phyloP scores from a whole-genome alignment of 2,113 vertebrate genomes.

The Lepus timidus region DNA sequence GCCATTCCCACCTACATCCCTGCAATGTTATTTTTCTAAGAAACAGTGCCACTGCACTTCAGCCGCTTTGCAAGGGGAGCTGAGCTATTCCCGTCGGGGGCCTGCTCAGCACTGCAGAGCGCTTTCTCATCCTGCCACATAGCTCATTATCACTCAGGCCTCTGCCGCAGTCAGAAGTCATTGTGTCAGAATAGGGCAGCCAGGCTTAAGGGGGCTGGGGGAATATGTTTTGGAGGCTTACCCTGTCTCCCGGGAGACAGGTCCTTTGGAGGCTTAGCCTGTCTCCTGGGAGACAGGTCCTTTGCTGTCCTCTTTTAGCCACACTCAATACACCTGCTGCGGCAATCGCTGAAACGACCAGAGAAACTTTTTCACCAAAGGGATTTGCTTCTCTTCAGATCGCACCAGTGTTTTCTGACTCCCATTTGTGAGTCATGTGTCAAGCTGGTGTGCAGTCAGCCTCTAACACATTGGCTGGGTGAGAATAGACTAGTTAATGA shows the following conservation, averaged over 20 bases:
- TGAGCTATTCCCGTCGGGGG: neutral
- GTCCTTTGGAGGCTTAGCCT: neutral
- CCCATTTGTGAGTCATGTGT: neutral
- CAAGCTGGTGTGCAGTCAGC: neutral
- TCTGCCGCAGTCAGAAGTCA: neutral
- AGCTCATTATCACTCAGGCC: neutral
- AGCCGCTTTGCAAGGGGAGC: neutral
- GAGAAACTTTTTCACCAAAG: neutral
- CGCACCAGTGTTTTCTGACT: neutral
- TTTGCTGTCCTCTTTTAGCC: neutral
- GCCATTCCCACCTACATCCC: slow-evolving; percentile 61
- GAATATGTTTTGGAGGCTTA: neutral
- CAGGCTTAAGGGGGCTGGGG: neutral
- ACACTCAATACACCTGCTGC: neutral
- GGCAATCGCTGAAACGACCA: neutral
- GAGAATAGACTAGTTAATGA: neutral
- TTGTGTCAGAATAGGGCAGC: neutral
- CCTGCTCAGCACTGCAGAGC: neutral
- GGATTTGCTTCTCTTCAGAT: neutral
- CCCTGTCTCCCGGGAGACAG: too few species aligned
- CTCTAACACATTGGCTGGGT: neutral
- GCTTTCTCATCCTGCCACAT: neutral
- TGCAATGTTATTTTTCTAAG: slow-evolving; percentile 39
- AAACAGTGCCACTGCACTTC: neutral
- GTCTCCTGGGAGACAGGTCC: neutral